Evolutionary conservation across 92 coral and sea anemone species (phyloP).

Genomic region (Umimayanthus kanabou): DNA sequence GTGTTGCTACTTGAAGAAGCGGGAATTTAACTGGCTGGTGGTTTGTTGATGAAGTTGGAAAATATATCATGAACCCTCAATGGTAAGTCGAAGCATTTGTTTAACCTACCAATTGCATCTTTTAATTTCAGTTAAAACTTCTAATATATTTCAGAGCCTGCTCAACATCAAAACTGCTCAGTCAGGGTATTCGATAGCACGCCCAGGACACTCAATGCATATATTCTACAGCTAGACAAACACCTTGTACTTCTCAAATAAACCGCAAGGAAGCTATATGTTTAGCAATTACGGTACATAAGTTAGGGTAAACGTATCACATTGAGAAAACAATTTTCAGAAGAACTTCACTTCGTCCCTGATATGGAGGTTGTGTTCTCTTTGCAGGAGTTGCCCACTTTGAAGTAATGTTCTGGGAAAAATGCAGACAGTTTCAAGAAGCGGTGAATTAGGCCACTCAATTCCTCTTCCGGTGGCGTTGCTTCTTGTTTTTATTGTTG

Average conservation of each 20-base stretch:
- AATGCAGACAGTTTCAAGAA: constrained; percentile 32
- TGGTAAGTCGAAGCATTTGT: constrained; percentile 13
- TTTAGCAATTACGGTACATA: too few species aligned
- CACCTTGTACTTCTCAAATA: too few species aligned
- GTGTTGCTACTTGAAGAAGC: neutral
- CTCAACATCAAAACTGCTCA: neutral
- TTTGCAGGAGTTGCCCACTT: constrained; percentile 17
- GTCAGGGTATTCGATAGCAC: neutral
- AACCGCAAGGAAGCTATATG: neutral
- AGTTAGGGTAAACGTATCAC: neutral
- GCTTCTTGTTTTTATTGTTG: neutral
- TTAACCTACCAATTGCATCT: neutral
- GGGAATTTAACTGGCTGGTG: neutral
- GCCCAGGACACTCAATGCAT: neutral
- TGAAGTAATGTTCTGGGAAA: constrained; percentile 38
- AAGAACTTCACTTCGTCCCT: neutral
- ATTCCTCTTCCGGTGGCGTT: neutral
- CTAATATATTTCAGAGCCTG: neutral
- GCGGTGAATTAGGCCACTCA: neutral
- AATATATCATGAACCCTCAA: neutral
- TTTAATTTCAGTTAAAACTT: neutral
- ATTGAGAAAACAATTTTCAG: neutral
- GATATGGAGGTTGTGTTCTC: neutral
- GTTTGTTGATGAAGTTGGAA: neutral
- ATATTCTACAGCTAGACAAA: neutral